These are phyloP conservation scores for Nysson spinosus DNA, from an alignment of 2,888 invertebrate genomes.

Conservation along the genomic window DNA sequence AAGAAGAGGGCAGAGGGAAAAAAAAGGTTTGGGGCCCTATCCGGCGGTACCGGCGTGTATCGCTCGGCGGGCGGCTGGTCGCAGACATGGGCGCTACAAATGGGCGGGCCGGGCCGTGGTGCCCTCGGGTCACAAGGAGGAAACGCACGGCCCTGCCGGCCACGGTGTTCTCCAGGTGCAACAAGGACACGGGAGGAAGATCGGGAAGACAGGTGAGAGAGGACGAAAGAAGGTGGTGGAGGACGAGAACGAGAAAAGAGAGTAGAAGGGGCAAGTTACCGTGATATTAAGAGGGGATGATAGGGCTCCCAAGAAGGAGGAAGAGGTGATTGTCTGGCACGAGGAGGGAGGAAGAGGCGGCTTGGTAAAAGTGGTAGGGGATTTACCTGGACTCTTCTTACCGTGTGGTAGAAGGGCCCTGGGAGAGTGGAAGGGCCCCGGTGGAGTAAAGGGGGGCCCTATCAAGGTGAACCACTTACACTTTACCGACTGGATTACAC, in stretches of 20 bases:
- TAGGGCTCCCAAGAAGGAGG: conserved; percentile 1
- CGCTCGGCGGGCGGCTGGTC: conserved; percentile 72
- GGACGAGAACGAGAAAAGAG: conserved; percentile 5
- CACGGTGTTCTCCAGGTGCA: conserved; percentile 49
- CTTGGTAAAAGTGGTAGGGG: conserved; percentile 36
- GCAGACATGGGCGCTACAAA: conserved; percentile 75
- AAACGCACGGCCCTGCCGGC: conserved; percentile 67
- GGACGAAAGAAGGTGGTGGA: conserved; percentile 35
- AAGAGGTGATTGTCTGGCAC: conserved; percentile 18
- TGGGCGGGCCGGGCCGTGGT: conserved; percentile 72
- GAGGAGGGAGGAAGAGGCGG: conserved; percentile 30
- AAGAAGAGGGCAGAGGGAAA: conserved; percentile 31
- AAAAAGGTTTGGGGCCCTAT: conserved; percentile 24
- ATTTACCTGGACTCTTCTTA: too few species aligned
- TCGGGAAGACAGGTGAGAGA: conserved; percentile 41
- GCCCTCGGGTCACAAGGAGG: conserved; percentile 72
- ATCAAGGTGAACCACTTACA: conserved; percentile 76
- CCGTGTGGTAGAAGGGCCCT: conserved; percentile 25
- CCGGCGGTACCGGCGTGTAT: conserved; percentile 49
- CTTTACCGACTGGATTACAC: conserved; percentile 75
- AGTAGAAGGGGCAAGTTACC: conserved; percentile 7
- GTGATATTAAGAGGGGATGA: background rate
- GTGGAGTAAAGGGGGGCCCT: conserved; percentile 65
- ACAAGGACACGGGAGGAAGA: conserved; percentile 42
- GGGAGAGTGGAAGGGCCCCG: conserved; percentile 48